Evolutionary conservation across 64 coral and sea anemone genomes (phyloP), one percentile per base, ranked within the genome.

Genomic region (Stylophora pistillata): DNA sequence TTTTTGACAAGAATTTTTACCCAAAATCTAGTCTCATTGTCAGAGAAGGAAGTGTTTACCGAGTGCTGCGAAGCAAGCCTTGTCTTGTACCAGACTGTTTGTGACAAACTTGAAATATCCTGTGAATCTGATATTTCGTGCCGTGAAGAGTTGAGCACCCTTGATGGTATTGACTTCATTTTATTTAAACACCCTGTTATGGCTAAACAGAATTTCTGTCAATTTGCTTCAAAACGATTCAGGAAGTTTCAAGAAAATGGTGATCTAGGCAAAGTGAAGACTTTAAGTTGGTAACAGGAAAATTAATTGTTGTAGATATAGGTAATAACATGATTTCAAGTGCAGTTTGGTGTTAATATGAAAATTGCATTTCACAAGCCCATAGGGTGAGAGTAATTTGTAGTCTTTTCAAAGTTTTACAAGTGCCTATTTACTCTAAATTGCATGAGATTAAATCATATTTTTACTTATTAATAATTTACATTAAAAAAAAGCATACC

Each of bases 1-100:
- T 23, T 88, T 65, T 20, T 88, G 56, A 10, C 86, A 65, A 88
- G 86, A 88, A 37, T 63, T 26, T 88, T 88, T 53, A 63, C 56
- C 34, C 56, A 53, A 77, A 88, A 23, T 77, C 26, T 88, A 23
- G 34, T 64, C 52, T 77, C 86, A 52, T 64, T 88, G 30, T 62
- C 72, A 77, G 18, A 77, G 18, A 88, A 53, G 37, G 73, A 88
- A 77, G n/a, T 88, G 27, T 88, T 53, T 63, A 26, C 29, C 2
- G 56, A 77, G 11, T 88, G 73, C 27, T 88, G 72, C 20, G 13
- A 88, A 64, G 72, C 17, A 77, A 63, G 72, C 86, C 86, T 88
- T 14, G 25, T 53, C 1, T 2, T 88, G 17, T 88, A 77, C 77
- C 86, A 88, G 56, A 16, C 17, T 77, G 73, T 88, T 23, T 88